Evolutionary conservation across 2,797 vertebrate genomes (phyloP).

Genomic region (Melanotaenia nigrans): DNA sequence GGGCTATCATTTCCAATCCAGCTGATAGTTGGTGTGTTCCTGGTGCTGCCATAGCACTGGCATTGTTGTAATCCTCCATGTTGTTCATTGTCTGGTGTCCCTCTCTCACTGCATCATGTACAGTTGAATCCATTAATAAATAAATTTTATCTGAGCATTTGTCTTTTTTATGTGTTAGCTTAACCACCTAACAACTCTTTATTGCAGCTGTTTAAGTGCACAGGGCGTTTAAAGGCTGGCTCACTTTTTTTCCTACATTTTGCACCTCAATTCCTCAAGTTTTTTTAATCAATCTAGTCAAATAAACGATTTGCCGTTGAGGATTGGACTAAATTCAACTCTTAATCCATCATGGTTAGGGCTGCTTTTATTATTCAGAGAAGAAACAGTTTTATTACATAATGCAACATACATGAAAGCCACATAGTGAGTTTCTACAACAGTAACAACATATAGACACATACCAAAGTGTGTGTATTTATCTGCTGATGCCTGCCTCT

Average conservation of each 20-base stretch:
- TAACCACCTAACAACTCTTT: background rate
- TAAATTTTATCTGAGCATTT: conserved; percentile 74
- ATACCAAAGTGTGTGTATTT: too few species aligned
- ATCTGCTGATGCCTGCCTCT: too few species aligned
- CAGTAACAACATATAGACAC: too few species aligned
- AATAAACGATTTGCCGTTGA: too few species aligned
- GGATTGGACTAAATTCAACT: too few species aligned
- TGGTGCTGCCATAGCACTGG: conserved; percentile 80
- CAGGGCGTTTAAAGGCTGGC: background rate
- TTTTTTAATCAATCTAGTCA: background rate
- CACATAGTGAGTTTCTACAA: too few species aligned
- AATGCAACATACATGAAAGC: too few species aligned
- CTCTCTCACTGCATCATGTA: conserved; percentile 84
- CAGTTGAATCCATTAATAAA: conserved; percentile 83
- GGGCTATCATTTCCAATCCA: conserved; percentile 72
- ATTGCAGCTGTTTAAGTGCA: background rate
- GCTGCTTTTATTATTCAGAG: too few species aligned
- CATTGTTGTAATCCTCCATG: conserved; percentile 74
- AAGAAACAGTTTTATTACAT: too few species aligned
- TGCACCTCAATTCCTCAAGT: background rate
- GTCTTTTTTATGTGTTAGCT: conserved; percentile 18
- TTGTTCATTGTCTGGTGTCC: conserved; percentile 75
- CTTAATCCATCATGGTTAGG: too few species aligned
- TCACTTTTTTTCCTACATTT: background rate
- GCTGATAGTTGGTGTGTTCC: conserved; percentile 79